Conservation (phyloP, 2,888 invertebrate genomes). For the Luperina nickerlii region DNA sequence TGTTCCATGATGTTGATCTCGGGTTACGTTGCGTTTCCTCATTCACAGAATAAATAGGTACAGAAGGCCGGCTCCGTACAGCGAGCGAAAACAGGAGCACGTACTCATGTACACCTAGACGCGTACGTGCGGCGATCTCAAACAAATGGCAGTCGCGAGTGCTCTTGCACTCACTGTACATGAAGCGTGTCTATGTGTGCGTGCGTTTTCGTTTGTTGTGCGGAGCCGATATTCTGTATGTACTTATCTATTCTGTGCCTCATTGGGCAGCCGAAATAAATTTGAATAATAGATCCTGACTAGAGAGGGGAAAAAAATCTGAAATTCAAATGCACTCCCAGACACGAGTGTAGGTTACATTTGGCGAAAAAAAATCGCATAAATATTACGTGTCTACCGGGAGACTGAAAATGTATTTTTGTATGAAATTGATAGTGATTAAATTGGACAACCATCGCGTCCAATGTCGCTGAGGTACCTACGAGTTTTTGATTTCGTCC, state of each 20-base stretch:
- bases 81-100: neutral
- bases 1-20: constrained; percentile 42
- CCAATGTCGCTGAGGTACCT: constrained; percentile 21
- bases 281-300: constrained; percentile 65
- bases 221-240: constrained; percentile 12
- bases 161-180: neutral
- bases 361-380: constrained; percentile 56
- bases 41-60: neutral
- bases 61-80: neutral
- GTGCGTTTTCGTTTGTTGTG: neutral
- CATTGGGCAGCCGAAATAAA: constrained; percentile 66
- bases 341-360: constrained; percentile 52
- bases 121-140: neutral
- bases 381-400: constrained; percentile 53
- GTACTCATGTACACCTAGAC: neutral
- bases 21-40: constrained; percentile 35
- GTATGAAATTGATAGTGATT: constrained; percentile 65
- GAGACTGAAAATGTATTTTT: constrained; percentile 52
- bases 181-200: neutral
- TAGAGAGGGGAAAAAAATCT: constrained; percentile 63
- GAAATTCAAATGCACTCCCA: constrained; percentile 66
- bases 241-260: constrained; percentile 12
- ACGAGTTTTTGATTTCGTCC: constrained; percentile 33
- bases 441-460: constrained; percentile 38
- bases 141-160: neutral